phyloP scores from a whole-genome alignment of 2,888 invertebrate genomes.

The Eulithis prunata region DNA sequence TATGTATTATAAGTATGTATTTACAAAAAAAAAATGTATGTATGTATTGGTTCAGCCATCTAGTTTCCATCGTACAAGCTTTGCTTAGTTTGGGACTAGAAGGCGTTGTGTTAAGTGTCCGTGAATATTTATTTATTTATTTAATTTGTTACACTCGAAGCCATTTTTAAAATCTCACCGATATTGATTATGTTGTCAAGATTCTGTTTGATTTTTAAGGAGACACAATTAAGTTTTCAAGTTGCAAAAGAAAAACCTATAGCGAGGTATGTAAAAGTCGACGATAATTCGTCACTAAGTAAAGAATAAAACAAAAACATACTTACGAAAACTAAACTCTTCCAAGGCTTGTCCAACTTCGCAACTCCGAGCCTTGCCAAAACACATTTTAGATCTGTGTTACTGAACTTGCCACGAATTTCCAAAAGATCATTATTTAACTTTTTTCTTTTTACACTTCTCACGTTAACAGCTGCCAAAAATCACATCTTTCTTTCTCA shows the following conservation, averaged over 20 bases:
- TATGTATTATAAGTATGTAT: no score
- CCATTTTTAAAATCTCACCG: no score
- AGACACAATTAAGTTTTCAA: neutral
- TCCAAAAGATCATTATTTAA: conserved; percentile 43
- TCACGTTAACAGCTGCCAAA: conserved; percentile 43
- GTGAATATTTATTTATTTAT: no score
- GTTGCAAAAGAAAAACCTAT: conserved; percentile 16
- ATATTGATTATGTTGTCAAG: no score
- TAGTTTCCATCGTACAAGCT: no score
- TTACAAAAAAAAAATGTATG: no score
- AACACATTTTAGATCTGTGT: conserved; percentile 44
- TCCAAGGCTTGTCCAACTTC: conserved; percentile 42
- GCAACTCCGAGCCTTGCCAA: conserved; percentile 43
- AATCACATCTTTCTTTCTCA: conserved; percentile 43
- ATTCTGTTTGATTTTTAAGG: no score
- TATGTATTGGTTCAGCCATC: no score
- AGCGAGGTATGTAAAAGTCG: conserved; percentile 27
- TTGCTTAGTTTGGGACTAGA: no score
- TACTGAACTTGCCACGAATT: conserved; percentile 41
- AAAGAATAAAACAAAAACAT: conserved; percentile 35
- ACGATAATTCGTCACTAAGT: conserved; percentile 25
- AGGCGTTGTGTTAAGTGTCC: no score
- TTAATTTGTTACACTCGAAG: no score
- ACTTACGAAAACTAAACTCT: conserved; percentile 33
- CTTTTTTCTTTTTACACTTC: conserved; percentile 43